These are phyloP conservation scores for Acanthococcus lagerstroemiae DNA, from an alignment of 2,888 invertebrate genomes.

Conservation along the genomic window DNA sequence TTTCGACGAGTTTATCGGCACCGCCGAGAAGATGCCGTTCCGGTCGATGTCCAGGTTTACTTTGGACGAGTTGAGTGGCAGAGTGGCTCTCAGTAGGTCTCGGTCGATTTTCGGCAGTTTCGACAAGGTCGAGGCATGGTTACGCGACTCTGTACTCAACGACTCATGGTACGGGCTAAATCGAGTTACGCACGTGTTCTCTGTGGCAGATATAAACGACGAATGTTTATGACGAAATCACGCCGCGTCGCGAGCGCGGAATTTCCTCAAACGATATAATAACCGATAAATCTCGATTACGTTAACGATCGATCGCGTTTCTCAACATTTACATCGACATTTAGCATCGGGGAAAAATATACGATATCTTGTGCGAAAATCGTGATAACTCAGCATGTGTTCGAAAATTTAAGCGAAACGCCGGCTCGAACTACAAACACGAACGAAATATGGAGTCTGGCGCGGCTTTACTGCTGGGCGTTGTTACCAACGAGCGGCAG, in stretches of 20 bases:
- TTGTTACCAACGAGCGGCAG: neutral
- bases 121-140: conserved; percentile 90
- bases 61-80: conserved; percentile 25
- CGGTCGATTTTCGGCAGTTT: conserved; percentile 37
- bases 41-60: conserved; percentile 38
- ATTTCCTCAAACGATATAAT: no score
- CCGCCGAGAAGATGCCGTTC: conserved; percentile 29
- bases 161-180: neutral
- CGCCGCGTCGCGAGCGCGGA: no score
- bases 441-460: conserved; percentile 15
- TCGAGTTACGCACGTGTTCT: neutral
- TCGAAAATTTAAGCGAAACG: neutral
- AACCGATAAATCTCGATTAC: no score
- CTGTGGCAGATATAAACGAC: neutral
- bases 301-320: no score
- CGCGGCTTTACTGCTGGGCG: conserved; percentile 3
- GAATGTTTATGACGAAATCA: neutral
- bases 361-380: no score
- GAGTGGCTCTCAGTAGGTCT: conserved; percentile 32
- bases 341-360: no score
- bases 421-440: neutral
- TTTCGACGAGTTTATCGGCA: conserved; percentile 34
- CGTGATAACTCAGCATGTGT: neutral
- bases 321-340: no score
- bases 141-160: no score